Conservation (phyloP, 2,797 vertebrate species). For the Neosilurus hyrtlii region DNA sequence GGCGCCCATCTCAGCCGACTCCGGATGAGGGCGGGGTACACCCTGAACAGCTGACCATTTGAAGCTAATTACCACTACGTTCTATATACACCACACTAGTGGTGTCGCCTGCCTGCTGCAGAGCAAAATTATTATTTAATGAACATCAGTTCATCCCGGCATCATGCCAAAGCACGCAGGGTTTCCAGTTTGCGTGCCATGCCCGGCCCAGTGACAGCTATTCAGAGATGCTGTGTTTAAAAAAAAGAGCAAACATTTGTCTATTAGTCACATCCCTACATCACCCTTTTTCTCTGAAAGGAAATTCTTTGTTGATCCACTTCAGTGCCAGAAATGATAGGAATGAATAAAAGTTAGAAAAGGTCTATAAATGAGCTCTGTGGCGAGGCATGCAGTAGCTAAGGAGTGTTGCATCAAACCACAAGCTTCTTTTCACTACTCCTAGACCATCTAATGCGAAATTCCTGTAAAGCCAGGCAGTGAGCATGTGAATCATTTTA, state of each 20-base stretch:
- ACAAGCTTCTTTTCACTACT: neutral
- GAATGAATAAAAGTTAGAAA: neutral
- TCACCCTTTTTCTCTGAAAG: neutral
- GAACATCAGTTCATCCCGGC: slow-evolving; percentile 4
- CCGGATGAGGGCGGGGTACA: too few relatives aligned
- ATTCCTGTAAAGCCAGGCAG: neutral
- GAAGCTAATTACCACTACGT: slow-evolving; percentile 17
- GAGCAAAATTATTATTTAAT: slow-evolving; percentile 35
- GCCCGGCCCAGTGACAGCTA: neutral
- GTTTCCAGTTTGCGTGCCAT: neutral
- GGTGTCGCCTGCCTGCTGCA: slow-evolving; percentile 13
- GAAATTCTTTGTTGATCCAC: neutral
- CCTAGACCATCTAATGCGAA: neutral
- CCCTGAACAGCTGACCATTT: neutral
- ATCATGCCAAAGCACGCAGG: neutral
- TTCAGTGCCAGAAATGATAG: neutral
- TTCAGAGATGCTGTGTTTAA: neutral
- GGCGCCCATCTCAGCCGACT: too few relatives aligned
- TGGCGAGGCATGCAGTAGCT: neutral
- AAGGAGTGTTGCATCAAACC: neutral
- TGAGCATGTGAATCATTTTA: neutral
- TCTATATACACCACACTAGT: neutral
- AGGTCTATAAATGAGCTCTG: neutral
- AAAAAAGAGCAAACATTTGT: neutral
- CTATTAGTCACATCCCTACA: neutral